These are phyloP conservation scores for Istiophorus platypterus DNA, from an alignment of 2,113 vertebrate genomes.

Conservation along the genomic window DNA sequence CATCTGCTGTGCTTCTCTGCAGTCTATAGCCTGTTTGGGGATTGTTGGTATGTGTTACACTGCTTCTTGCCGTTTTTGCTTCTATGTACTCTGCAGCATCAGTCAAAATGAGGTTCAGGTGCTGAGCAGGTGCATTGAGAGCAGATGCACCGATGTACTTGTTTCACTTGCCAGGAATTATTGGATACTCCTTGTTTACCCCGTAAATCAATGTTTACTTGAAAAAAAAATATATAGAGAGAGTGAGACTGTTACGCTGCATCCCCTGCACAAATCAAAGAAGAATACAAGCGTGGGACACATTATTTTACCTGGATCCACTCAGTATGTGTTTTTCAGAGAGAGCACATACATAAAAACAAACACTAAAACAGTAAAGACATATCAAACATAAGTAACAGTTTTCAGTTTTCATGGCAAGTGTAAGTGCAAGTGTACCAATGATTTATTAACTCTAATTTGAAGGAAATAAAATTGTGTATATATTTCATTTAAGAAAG, in stretches of 20 bases:
- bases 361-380: conserved; percentile 9
- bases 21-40: conserved; percentile 54
- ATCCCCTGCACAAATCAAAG: neutral
- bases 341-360: neutral
- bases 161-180: conserved; percentile 60
- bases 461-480: neutral
- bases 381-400: neutral
- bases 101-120: conserved; percentile 72
- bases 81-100: conserved; percentile 46
- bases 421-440: neutral
- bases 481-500: neutral
- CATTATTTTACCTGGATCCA: neutral
- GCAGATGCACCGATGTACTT: conserved; percentile 62
- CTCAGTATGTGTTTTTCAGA: neutral
- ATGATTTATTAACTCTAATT: conserved; percentile 3
- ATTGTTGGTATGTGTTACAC: conserved; percentile 48
- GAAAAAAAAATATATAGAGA: conserved; percentile 14
- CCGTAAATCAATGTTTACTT: conserved; percentile 62
- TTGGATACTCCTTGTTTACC: conserved; percentile 64
- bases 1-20: conserved; percentile 66
- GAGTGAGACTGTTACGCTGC: conserved; percentile 16
- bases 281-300: neutral
- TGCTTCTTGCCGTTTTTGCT: conserved; percentile 57
- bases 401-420: too few relatives aligned
- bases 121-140: conserved; percentile 70